A percentile compares a stretch with the other conserved stretches of the same genome.
phyloP scores from a whole-genome alignment of 2,888 invertebrate genomes.

The Ariolimax columbianus region DNA sequence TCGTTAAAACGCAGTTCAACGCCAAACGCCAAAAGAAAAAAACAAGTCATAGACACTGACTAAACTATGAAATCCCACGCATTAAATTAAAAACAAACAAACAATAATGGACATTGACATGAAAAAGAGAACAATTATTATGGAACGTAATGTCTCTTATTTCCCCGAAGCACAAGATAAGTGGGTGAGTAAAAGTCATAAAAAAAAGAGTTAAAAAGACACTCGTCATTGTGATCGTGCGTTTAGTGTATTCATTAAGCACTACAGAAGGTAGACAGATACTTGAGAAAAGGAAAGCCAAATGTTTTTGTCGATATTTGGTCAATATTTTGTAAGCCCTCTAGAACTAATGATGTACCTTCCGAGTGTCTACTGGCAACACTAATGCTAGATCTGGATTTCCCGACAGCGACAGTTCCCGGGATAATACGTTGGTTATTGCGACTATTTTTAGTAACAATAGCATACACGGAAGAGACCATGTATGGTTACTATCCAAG shows the following conservation, averaged over 20 bases:
- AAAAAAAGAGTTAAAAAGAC: too few species aligned
- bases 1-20: too few species aligned
- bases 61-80: too few species aligned
- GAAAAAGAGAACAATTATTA: too few species aligned
- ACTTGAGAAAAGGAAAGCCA: background rate
- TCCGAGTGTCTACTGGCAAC: background rate
- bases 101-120: too few species aligned
- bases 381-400: background rate
- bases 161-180: too few species aligned
- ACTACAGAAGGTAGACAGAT: background rate
- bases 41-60: too few species aligned
- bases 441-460: background rate
- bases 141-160: too few species aligned
- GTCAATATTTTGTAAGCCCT: background rate
- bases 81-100: too few species aligned
- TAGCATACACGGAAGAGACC: too few species aligned
- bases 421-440: background rate
- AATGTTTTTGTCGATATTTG: background rate
- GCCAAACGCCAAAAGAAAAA: too few species aligned
- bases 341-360: background rate
- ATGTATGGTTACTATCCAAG: background rate
- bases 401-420: background rate
- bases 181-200: background rate
- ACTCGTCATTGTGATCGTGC: background rate
- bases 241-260: conserved; percentile 8